These are phyloP conservation scores for Sisyra nigra DNA, from an alignment of 2,888 invertebrate species.

Conservation along the genomic window DNA sequence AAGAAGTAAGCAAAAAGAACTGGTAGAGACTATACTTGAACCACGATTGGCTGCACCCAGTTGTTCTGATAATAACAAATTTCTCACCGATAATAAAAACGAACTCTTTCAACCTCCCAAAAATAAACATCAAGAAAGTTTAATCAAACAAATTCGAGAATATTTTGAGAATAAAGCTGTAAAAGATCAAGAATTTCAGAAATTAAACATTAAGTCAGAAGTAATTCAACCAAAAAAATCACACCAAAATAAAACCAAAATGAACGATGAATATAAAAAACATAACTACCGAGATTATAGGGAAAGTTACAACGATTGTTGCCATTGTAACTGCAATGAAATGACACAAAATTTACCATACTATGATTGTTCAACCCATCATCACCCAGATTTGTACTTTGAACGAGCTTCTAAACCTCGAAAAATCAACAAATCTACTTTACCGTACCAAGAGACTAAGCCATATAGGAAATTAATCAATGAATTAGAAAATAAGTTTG, in stretches of 20 bases:
- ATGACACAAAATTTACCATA: neutral
- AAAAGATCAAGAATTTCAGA: no score
- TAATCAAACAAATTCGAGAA: neutral
- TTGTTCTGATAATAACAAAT: no score
- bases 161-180: no score
- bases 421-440: conserved; percentile 14
- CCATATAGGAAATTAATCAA: conserved; percentile 23
- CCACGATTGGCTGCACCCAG: no score
- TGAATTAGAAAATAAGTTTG: conserved; percentile 25
- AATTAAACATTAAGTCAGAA: no score
- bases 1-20: neutral
- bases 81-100: neutral
- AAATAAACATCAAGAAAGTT: neutral
- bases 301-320: neutral
- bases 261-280: neutral
- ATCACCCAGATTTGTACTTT: neutral
- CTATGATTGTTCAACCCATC: neutral
- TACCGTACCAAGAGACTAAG: conserved; percentile 24
- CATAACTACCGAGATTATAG: no score
- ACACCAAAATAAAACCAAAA: neutral
- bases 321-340: neutral
- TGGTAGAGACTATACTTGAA: neutral
- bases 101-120: neutral
- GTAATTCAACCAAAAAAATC: no score
- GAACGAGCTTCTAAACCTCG: neutral